These are phyloP conservation scores for Drosophila bocki DNA, from an alignment of 1,140 invertebrate genomes.

Conservation along the genomic window DNA sequence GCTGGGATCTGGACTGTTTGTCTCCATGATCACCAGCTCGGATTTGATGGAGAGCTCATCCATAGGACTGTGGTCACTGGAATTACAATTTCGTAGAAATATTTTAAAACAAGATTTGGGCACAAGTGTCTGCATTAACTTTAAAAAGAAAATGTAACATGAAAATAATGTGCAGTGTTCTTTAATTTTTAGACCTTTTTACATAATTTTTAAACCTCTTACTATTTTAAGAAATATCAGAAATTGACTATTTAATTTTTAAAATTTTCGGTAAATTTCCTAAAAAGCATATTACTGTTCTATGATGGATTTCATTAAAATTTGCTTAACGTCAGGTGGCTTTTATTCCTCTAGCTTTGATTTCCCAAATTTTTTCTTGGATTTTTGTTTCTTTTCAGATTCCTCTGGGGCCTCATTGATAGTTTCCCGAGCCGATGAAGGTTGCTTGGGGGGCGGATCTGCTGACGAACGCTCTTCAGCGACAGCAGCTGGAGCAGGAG, in stretches of 20 bases:
- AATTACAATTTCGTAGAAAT: background rate
- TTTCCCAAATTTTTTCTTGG: background rate
- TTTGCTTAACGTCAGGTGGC: background rate
- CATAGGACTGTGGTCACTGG: constrained; percentile 45
- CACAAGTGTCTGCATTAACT: background rate
- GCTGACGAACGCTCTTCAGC: background rate
- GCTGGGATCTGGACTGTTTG: constrained; percentile 30
- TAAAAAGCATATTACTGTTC: background rate
- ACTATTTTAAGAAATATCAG: too few relatives aligned
- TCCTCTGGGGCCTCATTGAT: too few relatives aligned
- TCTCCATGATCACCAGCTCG: constrained; percentile 46
- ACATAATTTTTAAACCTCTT: too few relatives aligned
- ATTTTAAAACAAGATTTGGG: background rate
- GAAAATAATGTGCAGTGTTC: background rate
- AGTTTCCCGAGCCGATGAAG: background rate
- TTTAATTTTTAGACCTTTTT: too few relatives aligned
- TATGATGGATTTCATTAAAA: background rate
- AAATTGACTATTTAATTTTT: too few relatives aligned
- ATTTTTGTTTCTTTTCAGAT: background rate
- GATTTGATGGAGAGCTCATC: constrained; percentile 37
- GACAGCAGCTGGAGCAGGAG: background rate
- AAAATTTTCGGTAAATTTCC: background rate
- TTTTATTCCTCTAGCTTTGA: too few relatives aligned
- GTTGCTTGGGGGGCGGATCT: background rate
- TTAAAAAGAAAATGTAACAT: background rate